Evolutionary conservation across 2,113 vertebrate species (phyloP).

Genomic region (Rhegmatorhina hoffmannsi): DNA sequence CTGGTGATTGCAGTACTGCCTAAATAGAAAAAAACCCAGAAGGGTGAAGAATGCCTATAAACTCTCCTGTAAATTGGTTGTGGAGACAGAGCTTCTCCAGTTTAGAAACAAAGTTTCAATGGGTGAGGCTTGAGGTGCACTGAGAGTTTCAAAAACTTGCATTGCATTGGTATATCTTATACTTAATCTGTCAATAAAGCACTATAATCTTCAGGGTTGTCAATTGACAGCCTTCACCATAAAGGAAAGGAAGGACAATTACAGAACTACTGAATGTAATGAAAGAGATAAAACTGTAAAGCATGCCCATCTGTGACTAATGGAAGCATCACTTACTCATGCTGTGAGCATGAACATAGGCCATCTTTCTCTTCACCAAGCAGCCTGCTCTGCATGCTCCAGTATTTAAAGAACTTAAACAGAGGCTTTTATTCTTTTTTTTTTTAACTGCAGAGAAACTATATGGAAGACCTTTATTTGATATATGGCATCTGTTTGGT

Average conservation of each 20-base stretch:
- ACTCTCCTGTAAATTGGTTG: neutral
- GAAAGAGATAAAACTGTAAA: neutral
- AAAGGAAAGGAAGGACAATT: neutral
- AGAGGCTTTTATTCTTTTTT: neutral
- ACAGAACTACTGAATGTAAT: neutral
- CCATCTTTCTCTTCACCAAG: neutral
- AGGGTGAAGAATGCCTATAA: neutral
- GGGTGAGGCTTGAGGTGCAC: neutral
- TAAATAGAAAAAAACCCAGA: neutral
- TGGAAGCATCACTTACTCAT: neutral
- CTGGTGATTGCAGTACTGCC: neutral
- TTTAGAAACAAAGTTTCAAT: neutral
- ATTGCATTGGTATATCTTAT: neutral
- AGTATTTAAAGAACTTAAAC: neutral
- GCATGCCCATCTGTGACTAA: neutral
- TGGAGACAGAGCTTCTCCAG: neutral
- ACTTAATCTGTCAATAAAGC: neutral
- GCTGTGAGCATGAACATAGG: neutral
- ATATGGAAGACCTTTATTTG: neutral
- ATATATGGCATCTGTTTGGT: neutral
- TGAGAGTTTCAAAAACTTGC: neutral
- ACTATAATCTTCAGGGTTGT: neutral
- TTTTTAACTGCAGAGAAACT: neutral
- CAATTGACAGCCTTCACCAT: accelerated
- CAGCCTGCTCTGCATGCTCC: accelerated